Evolutionary conservation across 2,113 vertebrate genomes (phyloP), one percentile per base, ranked within the genome.

Genomic region (Ceyx cyanopectus): DNA sequence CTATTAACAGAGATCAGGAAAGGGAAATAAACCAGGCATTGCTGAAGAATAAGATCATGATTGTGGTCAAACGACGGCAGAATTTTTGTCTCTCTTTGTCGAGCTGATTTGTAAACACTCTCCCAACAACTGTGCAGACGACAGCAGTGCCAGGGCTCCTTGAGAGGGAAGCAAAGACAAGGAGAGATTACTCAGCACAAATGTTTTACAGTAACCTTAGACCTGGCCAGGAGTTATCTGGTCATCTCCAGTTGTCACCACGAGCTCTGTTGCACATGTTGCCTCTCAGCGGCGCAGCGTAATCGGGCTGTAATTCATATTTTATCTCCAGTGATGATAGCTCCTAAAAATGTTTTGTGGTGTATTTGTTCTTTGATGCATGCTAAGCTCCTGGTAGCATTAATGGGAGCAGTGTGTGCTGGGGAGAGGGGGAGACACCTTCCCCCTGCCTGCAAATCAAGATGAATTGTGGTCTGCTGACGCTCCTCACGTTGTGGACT

Each of bases 31-130:
- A 95, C 95, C 91, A 95, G 30, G 82, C 95, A 94, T 96, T 96
- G 92, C 87, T 96, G 91, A 95, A 96, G 94, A 96, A 96, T 95
- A 95, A 97, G 96, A 95, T 95, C 95, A 96, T 93, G 96, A 91
- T 76, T 95, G 94, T 95, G 94, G 95, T 96, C 95, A 87, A 96
- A 79, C 87, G 89, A 95, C 94, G 96, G 95, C 94, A 94, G 91
- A 65, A 54, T 74, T 85, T 92, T 89, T 87, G 94, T 91, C 93
- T 68, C 87, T 87, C 89, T 96, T 94, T 96, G 89, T 94, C 89
- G 93, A 63, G 80, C 89, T 92, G 94, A 93, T 96, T 92, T 94
- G 95, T 95, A 96, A 96, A 96, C 96, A 93, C 92, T 89, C 95
- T 95, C 94, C 94, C 85, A 92, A 94, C 92, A 92, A 93, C 92